These are phyloP conservation scores for Drosophila funebris DNA, from an alignment of 1,140 invertebrate species.

Conservation along the genomic window DNA sequence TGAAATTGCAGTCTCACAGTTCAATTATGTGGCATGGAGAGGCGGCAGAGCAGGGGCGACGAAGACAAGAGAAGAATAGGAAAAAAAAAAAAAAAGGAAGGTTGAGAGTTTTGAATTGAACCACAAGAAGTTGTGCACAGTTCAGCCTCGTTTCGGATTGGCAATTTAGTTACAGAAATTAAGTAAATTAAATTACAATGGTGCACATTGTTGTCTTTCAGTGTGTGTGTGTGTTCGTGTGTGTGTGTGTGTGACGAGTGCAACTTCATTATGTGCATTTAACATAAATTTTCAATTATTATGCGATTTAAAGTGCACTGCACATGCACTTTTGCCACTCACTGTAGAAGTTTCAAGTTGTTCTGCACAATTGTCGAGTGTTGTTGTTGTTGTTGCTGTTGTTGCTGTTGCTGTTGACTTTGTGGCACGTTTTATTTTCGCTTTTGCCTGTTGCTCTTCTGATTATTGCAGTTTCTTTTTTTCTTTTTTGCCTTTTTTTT, in stretches of 20 bases:
- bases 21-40: conserved; percentile 29
- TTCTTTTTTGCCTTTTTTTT: conserved; percentile 1
- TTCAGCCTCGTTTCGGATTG: conserved; percentile 29
- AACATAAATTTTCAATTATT: conserved; percentile 80
- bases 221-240: conserved; percentile 31
- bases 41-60: neutral
- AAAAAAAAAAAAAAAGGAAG: neutral
- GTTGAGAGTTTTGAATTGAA: conserved; percentile 20
- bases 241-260: conserved; percentile 40
- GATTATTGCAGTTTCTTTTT: conserved; percentile 43
- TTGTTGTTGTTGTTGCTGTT: conserved; percentile 56
- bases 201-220: conserved; percentile 56
- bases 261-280: conserved; percentile 77
- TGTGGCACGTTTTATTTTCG: conserved; percentile 29
- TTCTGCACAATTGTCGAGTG: conserved; percentile 55
- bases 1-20: conserved; percentile 42
- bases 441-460: conserved; percentile 50
- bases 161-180: conserved; percentile 58
- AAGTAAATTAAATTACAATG: conserved; percentile 79
- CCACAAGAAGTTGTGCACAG: conserved; percentile 33
- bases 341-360: conserved; percentile 51
- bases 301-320: conserved; percentile 75
- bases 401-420: conserved; percentile 32
- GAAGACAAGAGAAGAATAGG: neutral
- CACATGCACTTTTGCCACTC: conserved; percentile 48